A percentile compares a stretch with the other conserved stretches of the same genome.
Conservation (phyloP, 1,140 invertebrate genomes). For the Ditylenchus dipsaci region DNA sequence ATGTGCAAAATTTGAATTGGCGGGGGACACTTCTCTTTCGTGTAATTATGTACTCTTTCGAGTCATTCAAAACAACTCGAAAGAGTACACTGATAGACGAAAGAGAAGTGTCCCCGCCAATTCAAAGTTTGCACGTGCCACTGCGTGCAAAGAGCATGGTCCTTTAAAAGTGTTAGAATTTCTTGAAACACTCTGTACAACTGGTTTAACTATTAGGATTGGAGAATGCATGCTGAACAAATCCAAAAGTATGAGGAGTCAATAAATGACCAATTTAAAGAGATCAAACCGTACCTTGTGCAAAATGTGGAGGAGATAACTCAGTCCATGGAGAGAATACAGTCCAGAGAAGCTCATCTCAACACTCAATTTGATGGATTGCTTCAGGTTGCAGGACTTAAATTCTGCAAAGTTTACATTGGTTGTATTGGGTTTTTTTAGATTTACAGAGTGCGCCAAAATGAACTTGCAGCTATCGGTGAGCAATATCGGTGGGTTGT, state of each 20-base stretch:
- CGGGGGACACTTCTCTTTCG: too few relatives aligned
- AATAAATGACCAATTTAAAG: constrained; percentile 66
- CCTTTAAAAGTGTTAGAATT: too few relatives aligned
- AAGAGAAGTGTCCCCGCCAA: too few relatives aligned
- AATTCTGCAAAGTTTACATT: constrained; percentile 76
- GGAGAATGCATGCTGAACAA: constrained; percentile 79
- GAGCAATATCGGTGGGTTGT: constrained; percentile 24
- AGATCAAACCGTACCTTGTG: constrained; percentile 71
- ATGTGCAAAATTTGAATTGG: too few relatives aligned
- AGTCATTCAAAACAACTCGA: too few relatives aligned
- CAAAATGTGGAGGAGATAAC: constrained; percentile 73
- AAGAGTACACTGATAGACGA: too few relatives aligned
- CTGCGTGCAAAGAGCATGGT: too few relatives aligned
- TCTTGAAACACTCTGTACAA: too few relatives aligned
- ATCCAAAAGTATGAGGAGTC: constrained; percentile 74
- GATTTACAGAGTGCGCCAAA: constrained; percentile 16
- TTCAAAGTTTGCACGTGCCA: too few relatives aligned
- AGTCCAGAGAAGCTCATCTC: constrained; percentile 77
- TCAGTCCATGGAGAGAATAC: constrained; percentile 76
- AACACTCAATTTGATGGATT: constrained; percentile 76
- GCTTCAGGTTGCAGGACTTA: constrained; percentile 72
- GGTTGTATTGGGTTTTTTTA: constrained; percentile 72
- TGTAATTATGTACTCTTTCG: too few relatives aligned
- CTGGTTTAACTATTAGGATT: constrained; percentile 62
- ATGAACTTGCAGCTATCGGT: constrained; percentile 21